These are phyloP conservation scores for Egretta garzetta DNA, from an alignment of 2,113 vertebrate species.

Conservation along the genomic window DNA sequence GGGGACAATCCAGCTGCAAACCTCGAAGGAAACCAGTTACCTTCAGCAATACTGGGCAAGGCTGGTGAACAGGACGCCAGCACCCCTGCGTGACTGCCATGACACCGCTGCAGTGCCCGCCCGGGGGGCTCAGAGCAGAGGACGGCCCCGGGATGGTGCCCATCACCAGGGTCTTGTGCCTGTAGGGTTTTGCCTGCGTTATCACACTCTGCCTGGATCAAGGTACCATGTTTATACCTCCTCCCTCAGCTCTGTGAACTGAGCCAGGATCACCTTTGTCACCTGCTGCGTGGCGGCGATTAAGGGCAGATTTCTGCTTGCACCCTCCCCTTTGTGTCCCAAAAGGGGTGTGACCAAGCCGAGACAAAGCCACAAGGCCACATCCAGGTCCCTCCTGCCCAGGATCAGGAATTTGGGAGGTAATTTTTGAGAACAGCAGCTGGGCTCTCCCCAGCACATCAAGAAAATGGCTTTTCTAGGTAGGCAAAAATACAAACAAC, in stretches of 20 bases:
- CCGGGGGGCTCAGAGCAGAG: not conserved
- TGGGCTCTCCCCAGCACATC: not conserved
- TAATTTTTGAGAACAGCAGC: not conserved
- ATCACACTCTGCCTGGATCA: not conserved
- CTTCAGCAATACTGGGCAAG: not conserved
- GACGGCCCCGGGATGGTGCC: rapidly evolving
- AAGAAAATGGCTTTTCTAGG: not conserved
- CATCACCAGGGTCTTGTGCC: rapidly evolving
- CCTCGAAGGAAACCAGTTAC: not conserved
- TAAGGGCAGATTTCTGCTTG: not conserved
- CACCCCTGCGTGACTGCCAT: rapidly evolving
- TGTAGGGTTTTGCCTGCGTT: not conserved
- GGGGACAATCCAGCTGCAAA: not conserved
- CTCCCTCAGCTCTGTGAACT: not conserved
- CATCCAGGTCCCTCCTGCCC: not conserved
- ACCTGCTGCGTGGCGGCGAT: not conserved
- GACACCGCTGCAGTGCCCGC: rapidly evolving
- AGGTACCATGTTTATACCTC: not conserved
- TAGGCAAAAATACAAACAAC: not conserved
- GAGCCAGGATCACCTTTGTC: not conserved
- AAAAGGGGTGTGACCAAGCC: rapidly evolving
- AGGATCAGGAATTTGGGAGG: not conserved
- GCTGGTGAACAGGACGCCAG: not conserved
- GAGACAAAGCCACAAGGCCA: rapidly evolving
- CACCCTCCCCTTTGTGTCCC: rapidly evolving